Percentiles rank a stretch among this genome's conserved stretches.
Evolutionary conservation across 2,888 invertebrate genomes (phyloP).

Genomic region (Tolmerus cingulatus): DNA sequence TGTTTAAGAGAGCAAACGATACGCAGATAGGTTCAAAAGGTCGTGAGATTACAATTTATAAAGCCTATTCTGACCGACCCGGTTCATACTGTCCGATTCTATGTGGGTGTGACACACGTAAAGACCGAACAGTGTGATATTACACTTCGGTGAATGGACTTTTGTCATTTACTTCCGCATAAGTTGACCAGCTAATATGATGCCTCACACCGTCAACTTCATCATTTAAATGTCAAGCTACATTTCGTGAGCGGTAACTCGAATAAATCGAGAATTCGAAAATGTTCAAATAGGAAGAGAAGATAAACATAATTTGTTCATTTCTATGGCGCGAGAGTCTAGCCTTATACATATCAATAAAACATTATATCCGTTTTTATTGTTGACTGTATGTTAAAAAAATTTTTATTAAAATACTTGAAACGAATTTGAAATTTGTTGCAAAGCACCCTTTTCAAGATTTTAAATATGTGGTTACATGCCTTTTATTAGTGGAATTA

Average conservation of each 20-base stretch:
- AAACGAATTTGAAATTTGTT: background rate
- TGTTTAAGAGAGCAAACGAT: background rate
- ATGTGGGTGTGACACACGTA: background rate
- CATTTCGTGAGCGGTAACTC: background rate
- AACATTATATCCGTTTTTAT: background rate
- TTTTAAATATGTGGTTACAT: background rate
- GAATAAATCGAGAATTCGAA: background rate
- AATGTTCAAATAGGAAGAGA: background rate
- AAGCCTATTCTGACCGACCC: background rate
- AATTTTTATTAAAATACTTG: background rate
- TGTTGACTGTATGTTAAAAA: background rate
- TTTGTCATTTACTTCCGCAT: background rate
- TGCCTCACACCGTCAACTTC: background rate
- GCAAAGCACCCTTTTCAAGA: too few species aligned
- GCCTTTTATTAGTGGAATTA: too few species aligned
- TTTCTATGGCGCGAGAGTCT: background rate
- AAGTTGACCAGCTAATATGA: background rate
- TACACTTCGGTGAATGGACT: background rate
- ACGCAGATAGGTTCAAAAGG: constrained; percentile 6
- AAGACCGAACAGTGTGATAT: background rate
- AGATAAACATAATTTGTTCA: background rate
- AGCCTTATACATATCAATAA: background rate
- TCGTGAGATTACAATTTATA: constrained; percentile 1
- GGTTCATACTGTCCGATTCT: background rate
- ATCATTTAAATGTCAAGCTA: background rate